Evolutionary conservation across 2,113 vertebrate genomes (phyloP), one percentile per base, ranked within the genome.

Genomic region (Muntiacus reevesi): DNA sequence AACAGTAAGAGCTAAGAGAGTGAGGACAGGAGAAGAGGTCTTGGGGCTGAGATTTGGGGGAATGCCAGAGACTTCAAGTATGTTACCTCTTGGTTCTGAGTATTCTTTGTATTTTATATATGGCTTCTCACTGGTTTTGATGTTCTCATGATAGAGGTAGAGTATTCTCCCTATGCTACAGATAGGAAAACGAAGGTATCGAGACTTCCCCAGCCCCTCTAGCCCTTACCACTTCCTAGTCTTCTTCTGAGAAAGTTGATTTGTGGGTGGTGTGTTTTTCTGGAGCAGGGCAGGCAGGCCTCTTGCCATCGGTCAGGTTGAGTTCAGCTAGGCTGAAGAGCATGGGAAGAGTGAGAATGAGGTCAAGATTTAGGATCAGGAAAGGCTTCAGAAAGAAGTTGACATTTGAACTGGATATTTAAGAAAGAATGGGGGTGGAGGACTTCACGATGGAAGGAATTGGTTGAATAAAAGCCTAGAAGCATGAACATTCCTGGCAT

Each of bases 321-420:
- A 89, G 33, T 71, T 87, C 47, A 94, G 2, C 12, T 36, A 76
- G 86, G 40, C 7, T 33, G n/a, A 81, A 87, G 54, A 82, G 43
- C 81, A 17, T 96, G 81, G 91, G 94, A 96, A 82, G 64, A 54
- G 30, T 95, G 87, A 92, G 76, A 93, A 91, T 57, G 57, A 94
- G 90, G 81, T 92, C 25, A 85, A 78, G 45, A 86, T 4, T 90
- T 47, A 28, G 57, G 40, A 64, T 82, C 64, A 54, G 67, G 55
- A 89, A 93, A 93, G 79, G 82, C 55, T 97, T 91, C 59, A 82
- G 91, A 96, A 96, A 88, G 88, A 93, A 78, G 82, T 57, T 97
- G 89, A 97, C 91, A 86, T 87, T 90, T 97, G 97, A 94, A 91
- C 90, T 94, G 92, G 74, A 47, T 88, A 50, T 95, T 97, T 88